Percentiles rank a stretch among this genome's conserved stretches.
These are phyloP conservation scores for Cardiocondyla obscurior DNA, from an alignment of 1,140 invertebrate species.

Conservation along the genomic window DNA sequence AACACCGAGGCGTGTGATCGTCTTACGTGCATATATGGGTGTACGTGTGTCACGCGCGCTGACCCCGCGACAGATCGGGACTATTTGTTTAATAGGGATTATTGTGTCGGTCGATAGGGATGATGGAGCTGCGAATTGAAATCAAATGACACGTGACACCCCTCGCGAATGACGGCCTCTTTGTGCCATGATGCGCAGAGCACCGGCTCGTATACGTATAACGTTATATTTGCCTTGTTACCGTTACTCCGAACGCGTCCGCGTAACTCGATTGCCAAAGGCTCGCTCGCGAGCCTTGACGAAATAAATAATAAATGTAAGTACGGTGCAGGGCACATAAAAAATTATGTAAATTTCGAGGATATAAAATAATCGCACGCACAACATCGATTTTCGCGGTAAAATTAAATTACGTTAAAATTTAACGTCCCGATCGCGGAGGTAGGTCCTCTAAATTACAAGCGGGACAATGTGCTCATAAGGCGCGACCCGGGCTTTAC, in stretches of 20 bases:
- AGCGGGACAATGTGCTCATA: slow-evolving; percentile 19
- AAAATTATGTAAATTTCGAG: background rate
- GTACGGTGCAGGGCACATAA: background rate
- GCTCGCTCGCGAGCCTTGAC: too few species aligned
- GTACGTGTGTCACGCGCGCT: slow-evolving; percentile 12
- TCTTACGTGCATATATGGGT: slow-evolving; percentile 2
- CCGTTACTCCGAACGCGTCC: background rate
- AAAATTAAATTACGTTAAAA: slow-evolving; percentile 30
- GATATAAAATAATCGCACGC: background rate
- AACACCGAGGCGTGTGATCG: slow-evolving; percentile 52
- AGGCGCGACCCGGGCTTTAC: slow-evolving; percentile 27
- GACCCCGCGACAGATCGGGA: slow-evolving; percentile 48
- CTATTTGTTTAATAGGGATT: slow-evolving; percentile 81
- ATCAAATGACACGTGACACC: slow-evolving; percentile 78
- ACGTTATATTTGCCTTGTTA: slow-evolving; percentile 44
- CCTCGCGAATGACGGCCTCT: slow-evolving; percentile 58
- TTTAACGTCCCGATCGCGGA: slow-evolving; percentile 17
- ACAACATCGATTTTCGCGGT: background rate
- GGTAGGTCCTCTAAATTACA: slow-evolving; percentile 38
- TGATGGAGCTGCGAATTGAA: slow-evolving; percentile 72
- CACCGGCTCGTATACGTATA: background rate
- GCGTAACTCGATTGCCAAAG: slow-evolving; percentile 21
- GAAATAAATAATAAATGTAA: background rate
- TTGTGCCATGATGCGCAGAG: slow-evolving; percentile 34
- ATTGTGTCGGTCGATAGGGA: slow-evolving; percentile 70